These are phyloP conservation scores for Lethocerus indicus DNA, from an alignment of 1,140 invertebrate species.

Conservation along the genomic window DNA sequence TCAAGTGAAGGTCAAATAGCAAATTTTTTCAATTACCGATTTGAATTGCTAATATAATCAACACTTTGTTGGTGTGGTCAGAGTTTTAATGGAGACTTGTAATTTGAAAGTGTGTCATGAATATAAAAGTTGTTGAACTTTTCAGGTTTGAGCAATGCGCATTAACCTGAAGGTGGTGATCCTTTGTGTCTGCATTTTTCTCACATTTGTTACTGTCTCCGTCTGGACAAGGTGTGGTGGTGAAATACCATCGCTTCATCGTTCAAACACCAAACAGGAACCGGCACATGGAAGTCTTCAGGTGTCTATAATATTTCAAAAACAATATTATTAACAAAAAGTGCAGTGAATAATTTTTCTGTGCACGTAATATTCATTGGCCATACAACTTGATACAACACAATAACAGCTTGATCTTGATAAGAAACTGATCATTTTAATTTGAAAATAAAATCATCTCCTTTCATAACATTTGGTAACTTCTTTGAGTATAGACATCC, in stretches of 20 bases:
- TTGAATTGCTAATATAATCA: too few species aligned
- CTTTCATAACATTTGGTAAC: neutral
- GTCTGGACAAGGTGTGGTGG: conserved; percentile 36
- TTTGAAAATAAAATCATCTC: neutral
- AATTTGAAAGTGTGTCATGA: too few species aligned
- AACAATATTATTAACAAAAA: neutral
- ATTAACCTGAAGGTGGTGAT: conserved; percentile 31
- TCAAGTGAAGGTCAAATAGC: too few species aligned
- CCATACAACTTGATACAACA: neutral
- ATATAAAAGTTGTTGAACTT: too few species aligned
- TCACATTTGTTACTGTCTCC: conserved; percentile 29
- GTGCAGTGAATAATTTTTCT: neutral
- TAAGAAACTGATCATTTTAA: too few species aligned
- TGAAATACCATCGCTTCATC: conserved; percentile 14
- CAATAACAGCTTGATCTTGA: neutral
- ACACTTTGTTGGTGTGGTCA: too few species aligned
- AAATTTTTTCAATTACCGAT: too few species aligned
- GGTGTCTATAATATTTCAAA: neutral
- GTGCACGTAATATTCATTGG: neutral
- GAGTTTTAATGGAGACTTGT: too few species aligned
- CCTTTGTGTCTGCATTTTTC: conserved; percentile 27
- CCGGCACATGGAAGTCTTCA: conserved; percentile 19
- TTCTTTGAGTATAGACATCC: neutral
- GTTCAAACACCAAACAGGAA: conserved; percentile 20
- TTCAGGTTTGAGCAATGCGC: too few species aligned